A percentile compares a stretch with the other conserved stretches of the same genome.
These are phyloP conservation scores for Odontocolon sp. DNA, from an alignment of 2,888 invertebrate genomes.

Conservation along the genomic window DNA sequence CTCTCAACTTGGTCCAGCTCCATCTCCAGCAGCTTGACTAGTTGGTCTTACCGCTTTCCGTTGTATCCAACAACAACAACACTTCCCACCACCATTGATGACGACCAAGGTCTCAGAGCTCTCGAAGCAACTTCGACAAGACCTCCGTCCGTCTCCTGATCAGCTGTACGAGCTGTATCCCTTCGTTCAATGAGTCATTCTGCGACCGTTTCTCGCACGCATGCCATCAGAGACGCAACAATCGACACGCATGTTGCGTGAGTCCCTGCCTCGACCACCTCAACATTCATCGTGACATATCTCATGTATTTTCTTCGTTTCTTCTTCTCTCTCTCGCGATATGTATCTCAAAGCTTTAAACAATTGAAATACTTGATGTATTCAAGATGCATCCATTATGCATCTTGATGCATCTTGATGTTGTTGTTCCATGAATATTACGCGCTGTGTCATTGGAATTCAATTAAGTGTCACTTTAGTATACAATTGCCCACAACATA, in stretches of 20 bases:
- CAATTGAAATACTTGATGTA: too few species aligned
- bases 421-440: conserved; percentile 28
- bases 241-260: conserved; percentile 13
- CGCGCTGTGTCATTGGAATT: conserved; percentile 34
- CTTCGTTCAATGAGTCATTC: conserved; percentile 11
- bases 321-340: conserved; percentile 25
- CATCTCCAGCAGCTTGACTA: conserved; percentile 2
- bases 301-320: conserved; percentile 16
- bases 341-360: conserved; percentile 32
- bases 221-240: background rate
- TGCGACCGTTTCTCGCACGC: background rate
- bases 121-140: background rate
- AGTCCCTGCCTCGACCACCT: conserved; percentile 30
- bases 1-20: conserved; percentile 14
- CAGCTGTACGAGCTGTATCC: conserved; percentile 2
- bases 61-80: background rate
- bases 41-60: conserved; percentile 1
- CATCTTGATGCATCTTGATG: conserved; percentile 45
- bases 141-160: conserved; percentile 1
- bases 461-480: conserved; percentile 34
- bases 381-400: too few species aligned
- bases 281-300: conserved; percentile 23
- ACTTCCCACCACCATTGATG: too few species aligned
- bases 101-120: background rate
- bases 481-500: too few species aligned